Percentiles rank a stretch among this genome's conserved stretches.
phyloP scores from a whole-genome alignment of 2,113 vertebrate species.

The Lycaon pictus region DNA sequence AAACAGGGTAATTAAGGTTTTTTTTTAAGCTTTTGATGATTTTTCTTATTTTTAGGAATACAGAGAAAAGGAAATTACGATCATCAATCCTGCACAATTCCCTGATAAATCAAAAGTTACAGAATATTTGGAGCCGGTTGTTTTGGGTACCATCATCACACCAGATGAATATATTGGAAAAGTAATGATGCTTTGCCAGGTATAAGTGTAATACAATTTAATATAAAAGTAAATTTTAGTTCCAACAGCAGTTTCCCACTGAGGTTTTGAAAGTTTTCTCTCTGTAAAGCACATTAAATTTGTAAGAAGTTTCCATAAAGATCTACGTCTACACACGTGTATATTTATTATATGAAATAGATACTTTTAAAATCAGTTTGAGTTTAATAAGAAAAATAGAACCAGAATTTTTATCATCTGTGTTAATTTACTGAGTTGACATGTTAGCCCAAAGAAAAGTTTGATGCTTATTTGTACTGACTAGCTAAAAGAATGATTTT shows the following conservation, averaged over 20 bases:
- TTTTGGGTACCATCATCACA: slow-evolving; percentile 95
- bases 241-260: neutral
- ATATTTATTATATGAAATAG: neutral
- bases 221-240: neutral
- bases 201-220: slow-evolving; percentile 81
- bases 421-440: neutral
- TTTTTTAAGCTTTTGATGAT: slow-evolving; percentile 11
- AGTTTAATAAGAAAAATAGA: slow-evolving; percentile 52
- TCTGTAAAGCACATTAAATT: neutral
- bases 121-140: slow-evolving; percentile 96
- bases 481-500: neutral
- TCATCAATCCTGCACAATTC: slow-evolving; percentile 96
- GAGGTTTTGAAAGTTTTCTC: neutral
- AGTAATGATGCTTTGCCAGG: slow-evolving; percentile 96
- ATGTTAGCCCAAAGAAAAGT: slow-evolving; percentile 27
- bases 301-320: neutral
- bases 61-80: slow-evolving; percentile 92
- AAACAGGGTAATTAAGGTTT: neutral
- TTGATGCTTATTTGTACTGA: neutral
- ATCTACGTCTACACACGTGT: neutral
- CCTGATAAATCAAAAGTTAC: slow-evolving; percentile 92
- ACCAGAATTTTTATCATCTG: neutral
- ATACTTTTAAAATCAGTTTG: neutral
- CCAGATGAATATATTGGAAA: slow-evolving; percentile 93
- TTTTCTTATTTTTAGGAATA: slow-evolving; percentile 89